phyloP scores from a whole-genome alignment of 2,113 vertebrate genomes.

The Notarius quadriscutis region DNA sequence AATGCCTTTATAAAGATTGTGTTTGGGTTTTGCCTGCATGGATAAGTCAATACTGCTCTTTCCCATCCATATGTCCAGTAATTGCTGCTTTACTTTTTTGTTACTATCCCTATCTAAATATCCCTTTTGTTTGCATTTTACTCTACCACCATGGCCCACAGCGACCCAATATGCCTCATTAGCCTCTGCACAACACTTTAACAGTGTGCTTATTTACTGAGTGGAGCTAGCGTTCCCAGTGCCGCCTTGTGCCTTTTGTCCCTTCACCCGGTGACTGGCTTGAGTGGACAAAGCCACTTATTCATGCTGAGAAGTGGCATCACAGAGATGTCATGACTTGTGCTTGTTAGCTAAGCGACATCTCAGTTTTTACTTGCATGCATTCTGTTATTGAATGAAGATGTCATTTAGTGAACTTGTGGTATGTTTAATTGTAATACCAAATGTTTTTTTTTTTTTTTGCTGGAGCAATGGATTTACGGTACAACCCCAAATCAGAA shows the following conservation, averaged over 20 bases:
- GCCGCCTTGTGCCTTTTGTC: constrained; percentile 38
- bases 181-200: constrained; percentile 49
- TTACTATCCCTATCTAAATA: not conserved
- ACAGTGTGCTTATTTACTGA: constrained; percentile 72
- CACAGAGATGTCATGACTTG: constrained; percentile 11
- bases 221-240: constrained; percentile 36
- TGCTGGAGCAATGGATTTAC: not conserved
- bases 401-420: not conserved
- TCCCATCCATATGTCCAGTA: not conserved
- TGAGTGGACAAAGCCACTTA: constrained; percentile 65
- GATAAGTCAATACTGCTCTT: not conserved
- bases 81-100: not conserved
- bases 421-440: not conserved
- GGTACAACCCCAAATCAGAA: no score
- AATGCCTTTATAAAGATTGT: not conserved
- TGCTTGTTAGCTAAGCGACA: constrained; percentile 48
- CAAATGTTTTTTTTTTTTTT: not conserved
- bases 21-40: not conserved
- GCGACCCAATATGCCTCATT: constrained; percentile 23
- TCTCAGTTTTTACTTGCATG: not conserved
- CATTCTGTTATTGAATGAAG: not conserved
- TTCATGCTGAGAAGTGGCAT: constrained; percentile 57
- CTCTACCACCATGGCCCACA: not conserved
- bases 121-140: constrained; percentile 32
- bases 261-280: constrained; percentile 49